Evolutionary conservation across 2,888 invertebrate species (phyloP), one percentile per base, ranked within the genome.

Genomic region (Luffia ferchaultella): DNA sequence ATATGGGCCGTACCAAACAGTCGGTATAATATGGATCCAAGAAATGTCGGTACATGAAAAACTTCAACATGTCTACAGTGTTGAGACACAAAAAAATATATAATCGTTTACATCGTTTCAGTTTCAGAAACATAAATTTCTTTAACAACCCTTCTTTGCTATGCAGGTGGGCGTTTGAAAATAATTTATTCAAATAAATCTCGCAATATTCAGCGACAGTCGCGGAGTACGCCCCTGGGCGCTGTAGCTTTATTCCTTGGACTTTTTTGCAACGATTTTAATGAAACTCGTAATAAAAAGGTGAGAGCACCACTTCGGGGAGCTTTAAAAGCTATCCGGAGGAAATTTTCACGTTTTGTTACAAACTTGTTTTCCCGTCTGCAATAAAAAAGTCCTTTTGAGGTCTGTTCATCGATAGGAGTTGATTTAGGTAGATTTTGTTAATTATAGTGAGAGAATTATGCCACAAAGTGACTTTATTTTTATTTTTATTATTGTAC

Each of bases 111-210:
- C 30, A 30, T 3, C 30, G 30, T 30, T 30, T 30, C 30, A 30
- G 30, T 30, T 30, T 7, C 30, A 30, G 12, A 30, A 30, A 30
- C 30, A 30, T 30, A 30, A 30, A 30, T 30, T 30, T 12, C 12
- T 3, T 30, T 30, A 7, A 30, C 3, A 30, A 30, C 30, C 30
- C 12, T 30, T 12, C 30, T 7, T 30, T 30, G 30, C 30, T 7
- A 30, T 30, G 30, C 30, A 30, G 30, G 30, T 30, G 30, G 30
- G 3, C 12, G 30, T 30, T 12, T 12, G 30, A 12, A 12, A 3
- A 77, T 82, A 77, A 83, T 83, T 80, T 83, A 82, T 82, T 80
- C 76, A 75, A 71, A 83, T 82, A 82, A 83, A 82, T 83, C 80
- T 76, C 62, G 58, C 55, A 64, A 69, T 65, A 72, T 73, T 74